Evolutionary conservation across 2,113 vertebrate species (phyloP).

Genomic region (Podarcis raffonei): DNA sequence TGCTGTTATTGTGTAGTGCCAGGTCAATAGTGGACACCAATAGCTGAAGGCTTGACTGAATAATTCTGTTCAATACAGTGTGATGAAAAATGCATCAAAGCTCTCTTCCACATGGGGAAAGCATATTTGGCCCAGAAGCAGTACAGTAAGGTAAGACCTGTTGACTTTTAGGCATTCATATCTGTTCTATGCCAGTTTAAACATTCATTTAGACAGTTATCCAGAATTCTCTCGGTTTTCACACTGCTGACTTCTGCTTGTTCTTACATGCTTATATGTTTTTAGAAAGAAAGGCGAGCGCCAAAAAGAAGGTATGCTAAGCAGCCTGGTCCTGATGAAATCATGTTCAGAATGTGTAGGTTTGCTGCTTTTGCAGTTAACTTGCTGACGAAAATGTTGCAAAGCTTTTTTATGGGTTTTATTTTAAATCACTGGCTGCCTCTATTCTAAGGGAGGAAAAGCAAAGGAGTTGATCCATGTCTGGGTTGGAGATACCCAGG

Average conservation of each 20-base stretch:
- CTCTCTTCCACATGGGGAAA: constrained; percentile 89
- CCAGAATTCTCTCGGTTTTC: neutral
- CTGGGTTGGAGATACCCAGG: neutral
- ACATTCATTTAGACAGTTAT: neutral
- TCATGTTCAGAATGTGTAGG: neutral
- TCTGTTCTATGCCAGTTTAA: rapidly evolving
- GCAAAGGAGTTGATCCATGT: neutral
- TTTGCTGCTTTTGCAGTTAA: neutral
- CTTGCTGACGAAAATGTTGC: neutral
- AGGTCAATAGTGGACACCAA: neutral
- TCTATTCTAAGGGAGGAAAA: neutral
- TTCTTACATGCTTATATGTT: neutral
- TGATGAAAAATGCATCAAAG: constrained; percentile 85
- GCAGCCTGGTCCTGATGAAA: neutral
- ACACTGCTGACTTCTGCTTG: neutral
- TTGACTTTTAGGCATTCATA: rapidly evolving
- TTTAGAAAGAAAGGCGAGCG: neutral
- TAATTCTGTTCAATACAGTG: constrained; percentile 77
- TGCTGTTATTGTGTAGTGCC: neutral
- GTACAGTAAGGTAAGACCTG: constrained; percentile 78
- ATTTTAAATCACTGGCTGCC: neutral
- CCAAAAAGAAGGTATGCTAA: no score
- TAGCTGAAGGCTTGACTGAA: neutral
- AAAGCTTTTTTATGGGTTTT: neutral
- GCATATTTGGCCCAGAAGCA: constrained; percentile 82